Percentiles rank a stretch among this genome's conserved stretches.
Conservation (phyloP, 2,888 invertebrate genomes). For the Lissonota sp. region DNA sequence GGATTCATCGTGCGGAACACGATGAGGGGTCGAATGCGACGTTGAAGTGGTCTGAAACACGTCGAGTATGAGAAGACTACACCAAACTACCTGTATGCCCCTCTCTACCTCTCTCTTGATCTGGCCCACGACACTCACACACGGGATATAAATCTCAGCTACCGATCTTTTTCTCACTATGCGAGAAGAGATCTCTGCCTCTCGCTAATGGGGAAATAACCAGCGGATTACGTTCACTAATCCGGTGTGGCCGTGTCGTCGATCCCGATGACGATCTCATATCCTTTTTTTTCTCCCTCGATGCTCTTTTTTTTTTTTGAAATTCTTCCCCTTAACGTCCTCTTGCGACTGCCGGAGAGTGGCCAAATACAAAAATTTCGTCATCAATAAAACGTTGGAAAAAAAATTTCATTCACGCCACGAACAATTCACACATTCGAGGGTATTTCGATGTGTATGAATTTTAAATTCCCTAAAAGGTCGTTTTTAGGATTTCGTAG, state of each 20-base stretch:
- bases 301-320: slow-evolving; percentile 20
- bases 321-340: not conserved
- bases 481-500: no score
- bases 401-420: no score
- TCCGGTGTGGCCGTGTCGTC: slow-evolving; percentile 66
- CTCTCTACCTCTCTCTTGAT: slow-evolving; percentile 4
- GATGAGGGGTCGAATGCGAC: slow-evolving; percentile 15
- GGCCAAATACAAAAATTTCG: not conserved
- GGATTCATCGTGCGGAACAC: slow-evolving; percentile 45
- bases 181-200: slow-evolving; percentile 39
- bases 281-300: slow-evolving; percentile 32
- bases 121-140: not conserved
- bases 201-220: slow-evolving; percentile 81
- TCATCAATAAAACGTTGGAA: no score
- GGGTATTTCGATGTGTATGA: no score
- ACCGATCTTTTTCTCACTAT: slow-evolving; percentile 68
- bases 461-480: no score
- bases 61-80: slow-evolving; percentile 1
- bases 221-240: slow-evolving; percentile 79
- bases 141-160: slow-evolving; percentile 67
- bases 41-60: slow-evolving; percentile 41
- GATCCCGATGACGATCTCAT: slow-evolving; percentile 71
- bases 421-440: no score
- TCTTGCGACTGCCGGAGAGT: not conserved
- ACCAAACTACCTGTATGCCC: slow-evolving; percentile 63